Base-by-base conservation (phyloP, 2,797 vertebrate species). In the Lagocephalus sceleratus region DNA sequence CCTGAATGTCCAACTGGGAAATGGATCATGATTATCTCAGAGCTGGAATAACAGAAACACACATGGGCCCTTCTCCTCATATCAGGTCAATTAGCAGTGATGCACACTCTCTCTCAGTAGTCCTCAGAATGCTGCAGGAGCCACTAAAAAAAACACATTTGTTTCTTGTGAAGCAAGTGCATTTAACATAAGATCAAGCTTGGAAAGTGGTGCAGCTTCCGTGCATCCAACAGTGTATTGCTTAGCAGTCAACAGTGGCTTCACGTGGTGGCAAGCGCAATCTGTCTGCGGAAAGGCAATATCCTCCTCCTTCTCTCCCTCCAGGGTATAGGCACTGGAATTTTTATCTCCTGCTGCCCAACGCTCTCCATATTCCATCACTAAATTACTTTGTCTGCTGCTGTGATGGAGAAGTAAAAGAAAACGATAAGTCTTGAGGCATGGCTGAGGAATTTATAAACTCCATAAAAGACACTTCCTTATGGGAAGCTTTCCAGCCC, bases 331-430 rank as follows among this genome's bases (percentile, higher is more conserved):
- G 53, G 60, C 50, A 12, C 32, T 5, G 44, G 76, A 66, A 45
- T 82, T 74, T 88, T 88, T 89, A 90, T 90, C 88, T 80, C 66
- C 69, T 54, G 51, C 54, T n/a, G 61, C 71, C 75, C 68, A 65
- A 57, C 75, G 44, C 61, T 65, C 71, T 82, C 81, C 77, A 76
- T 81, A 88, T 85, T 82, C 81, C 67, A 9, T 49, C 75, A 45
- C 66, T 78, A 89, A 90, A 91, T 91, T 83, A 88, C 88, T 88
- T 88, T 79, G 76, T 71, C 66, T 79, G 62, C 73, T 60, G 70
- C 64, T 57, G 71, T 83, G 84, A 90, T 83, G 79, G 82, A 82
- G 81, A 81, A 81, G 82, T 79, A 80, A 82, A 81, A 72, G 76
- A 75, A 86, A 86, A 77, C 7, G 75, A 87, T 87, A 84, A 80